Conservation (phyloP, 2,888 invertebrate species). For the Neria commutata region DNA sequence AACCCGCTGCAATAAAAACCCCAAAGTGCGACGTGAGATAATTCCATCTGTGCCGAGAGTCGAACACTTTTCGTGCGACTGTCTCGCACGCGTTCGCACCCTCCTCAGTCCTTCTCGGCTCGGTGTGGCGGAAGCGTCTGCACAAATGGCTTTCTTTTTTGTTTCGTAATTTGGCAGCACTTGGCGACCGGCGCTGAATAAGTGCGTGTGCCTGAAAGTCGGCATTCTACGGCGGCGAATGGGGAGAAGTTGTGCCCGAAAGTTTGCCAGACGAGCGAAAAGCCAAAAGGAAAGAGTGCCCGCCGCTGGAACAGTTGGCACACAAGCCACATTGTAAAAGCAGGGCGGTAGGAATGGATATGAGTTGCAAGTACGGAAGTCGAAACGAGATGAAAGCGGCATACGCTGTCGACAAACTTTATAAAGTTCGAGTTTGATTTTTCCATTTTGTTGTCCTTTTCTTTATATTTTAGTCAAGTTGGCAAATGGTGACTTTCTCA, state of each 20-base stretch:
- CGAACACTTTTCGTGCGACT: neutral
- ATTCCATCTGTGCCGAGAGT: conserved; percentile 35
- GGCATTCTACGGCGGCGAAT: neutral
- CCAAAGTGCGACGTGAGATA: conserved; percentile 40
- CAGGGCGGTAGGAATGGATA: neutral
- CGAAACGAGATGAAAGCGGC: conserved; percentile 19
- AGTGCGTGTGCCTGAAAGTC: neutral
- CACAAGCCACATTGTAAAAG: neutral
- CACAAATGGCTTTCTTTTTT: conserved; percentile 7
- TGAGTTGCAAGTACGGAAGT: conserved; percentile 1
- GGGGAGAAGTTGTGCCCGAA: conserved; percentile 16
- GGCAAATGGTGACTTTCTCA: conserved; percentile 20
- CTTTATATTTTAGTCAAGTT: conserved; percentile 3
- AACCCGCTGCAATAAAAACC: conserved; percentile 36
- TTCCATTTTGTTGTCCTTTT: conserved; percentile 5
- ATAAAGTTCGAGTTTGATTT: conserved; percentile 16
- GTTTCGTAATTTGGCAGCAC: conserved; percentile 21
- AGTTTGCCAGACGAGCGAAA: conserved; percentile 36
- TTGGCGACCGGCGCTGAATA: neutral
- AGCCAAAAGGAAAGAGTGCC: conserved; percentile 42
- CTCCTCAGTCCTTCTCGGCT: neutral
- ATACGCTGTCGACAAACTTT: conserved; percentile 29
- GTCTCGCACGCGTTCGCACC: neutral
- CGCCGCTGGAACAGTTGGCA: conserved; percentile 5
- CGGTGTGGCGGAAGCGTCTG: no score